Evolutionary conservation across 2,888 invertebrate genomes (phyloP).

Genomic region (Julus scandinavius): DNA sequence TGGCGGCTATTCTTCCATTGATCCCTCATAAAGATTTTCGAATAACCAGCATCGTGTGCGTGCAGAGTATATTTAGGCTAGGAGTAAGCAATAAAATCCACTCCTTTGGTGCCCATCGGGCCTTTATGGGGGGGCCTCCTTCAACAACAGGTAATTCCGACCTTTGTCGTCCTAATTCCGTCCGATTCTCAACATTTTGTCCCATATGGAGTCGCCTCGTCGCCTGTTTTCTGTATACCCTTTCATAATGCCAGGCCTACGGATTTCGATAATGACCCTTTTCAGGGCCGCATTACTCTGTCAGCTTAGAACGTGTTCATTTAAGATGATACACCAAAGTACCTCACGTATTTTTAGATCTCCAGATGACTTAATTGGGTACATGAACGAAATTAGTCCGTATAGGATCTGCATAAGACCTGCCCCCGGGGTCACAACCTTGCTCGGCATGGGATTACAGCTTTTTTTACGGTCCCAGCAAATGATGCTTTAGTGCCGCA

Average conservation of each 20-base stretch:
- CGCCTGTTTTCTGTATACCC: neutral
- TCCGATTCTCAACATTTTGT: neutral
- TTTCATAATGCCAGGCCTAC: neutral
- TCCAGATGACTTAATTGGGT: neutral
- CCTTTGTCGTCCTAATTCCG: constrained; percentile 7
- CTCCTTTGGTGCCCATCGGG: constrained; percentile 26
- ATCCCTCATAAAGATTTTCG: constrained; percentile 39
- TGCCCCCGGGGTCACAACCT: neutral
- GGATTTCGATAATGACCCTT: constrained; percentile 29
- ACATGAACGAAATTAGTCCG: neutral
- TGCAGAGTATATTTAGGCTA: neutral
- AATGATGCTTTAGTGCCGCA: neutral
- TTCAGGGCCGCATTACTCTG: constrained; percentile 13
- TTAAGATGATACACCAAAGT: neutral
- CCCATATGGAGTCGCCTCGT: neutral
- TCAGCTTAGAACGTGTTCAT: constrained; percentile 25
- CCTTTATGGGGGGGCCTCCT: constrained; percentile 19
- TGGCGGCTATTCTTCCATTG: constrained; percentile 9
- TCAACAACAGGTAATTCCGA: constrained; percentile 3
- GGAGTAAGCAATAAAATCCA: neutral
- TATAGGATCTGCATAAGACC: neutral
- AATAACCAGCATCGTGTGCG: neutral
- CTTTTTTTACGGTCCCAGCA: neutral
- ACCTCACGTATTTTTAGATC: neutral
- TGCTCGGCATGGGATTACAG: neutral